Conservation (phyloP, 1,140 invertebrate species). For the Ips nitidus region DNA sequence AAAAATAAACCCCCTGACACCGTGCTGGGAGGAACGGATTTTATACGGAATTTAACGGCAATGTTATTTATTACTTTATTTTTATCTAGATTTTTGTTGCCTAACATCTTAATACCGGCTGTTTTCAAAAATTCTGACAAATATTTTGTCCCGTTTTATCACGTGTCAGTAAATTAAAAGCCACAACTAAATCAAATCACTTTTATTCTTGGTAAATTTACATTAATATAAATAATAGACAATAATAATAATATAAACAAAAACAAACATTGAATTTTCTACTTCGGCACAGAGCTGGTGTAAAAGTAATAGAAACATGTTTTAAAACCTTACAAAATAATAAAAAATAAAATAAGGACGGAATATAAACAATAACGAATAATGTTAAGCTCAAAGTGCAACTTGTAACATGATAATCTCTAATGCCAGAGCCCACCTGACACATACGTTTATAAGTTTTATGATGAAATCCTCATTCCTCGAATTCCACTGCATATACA, state of each 20-base stretch:
- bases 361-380: constrained; percentile 38
- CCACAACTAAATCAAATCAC: neutral
- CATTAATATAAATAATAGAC: neutral
- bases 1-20: no score
- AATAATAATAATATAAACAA: constrained; percentile 1
- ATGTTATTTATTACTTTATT: neutral
- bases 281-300: no score
- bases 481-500: neutral
- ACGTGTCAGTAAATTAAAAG: neutral
- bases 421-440: neutral
- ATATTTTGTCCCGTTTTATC: no score
- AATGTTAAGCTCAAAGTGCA: neutral
- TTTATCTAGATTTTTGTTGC: neutral
- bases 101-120: neutral
- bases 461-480: neutral
- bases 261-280: no score
- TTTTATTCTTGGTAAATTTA: constrained; percentile 2
- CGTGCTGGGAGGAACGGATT: no score
- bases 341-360: constrained; percentile 24
- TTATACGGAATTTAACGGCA: neutral
- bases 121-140: no score
- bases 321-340: neutral
- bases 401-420: neutral
- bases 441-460: neutral
- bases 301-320: neutral